Percentiles rank a stretch among this genome's conserved stretches.
Conservation (phyloP, 2,888 invertebrate species). For the Pollenia labialis region DNA sequence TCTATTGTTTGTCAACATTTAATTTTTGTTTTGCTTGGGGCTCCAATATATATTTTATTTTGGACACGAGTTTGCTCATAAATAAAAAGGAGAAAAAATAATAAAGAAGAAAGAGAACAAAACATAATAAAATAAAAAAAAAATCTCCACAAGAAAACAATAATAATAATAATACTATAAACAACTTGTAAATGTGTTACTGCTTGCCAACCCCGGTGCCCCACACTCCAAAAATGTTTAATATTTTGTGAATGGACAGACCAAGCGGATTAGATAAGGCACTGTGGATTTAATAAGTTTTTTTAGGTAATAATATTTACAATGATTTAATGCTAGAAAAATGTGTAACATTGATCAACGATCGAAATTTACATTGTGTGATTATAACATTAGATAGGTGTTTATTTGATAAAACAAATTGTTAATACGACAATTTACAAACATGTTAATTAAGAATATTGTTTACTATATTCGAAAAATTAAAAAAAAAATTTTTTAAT, state of each 20-base stretch:
- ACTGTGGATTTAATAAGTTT: neutral
- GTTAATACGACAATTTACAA: no score
- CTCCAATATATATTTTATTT: neutral
- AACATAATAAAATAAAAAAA: constrained; percentile 56
- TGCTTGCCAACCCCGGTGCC: neutral
- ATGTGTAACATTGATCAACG: no score
- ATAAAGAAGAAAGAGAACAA: constrained; percentile 51
- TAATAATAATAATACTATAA: neutral
- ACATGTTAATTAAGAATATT: no score
- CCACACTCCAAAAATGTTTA: neutral
- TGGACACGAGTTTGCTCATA: constrained; percentile 45
- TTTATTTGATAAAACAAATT: no score
- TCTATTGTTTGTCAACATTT: constrained; percentile 2
- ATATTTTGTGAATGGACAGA: neutral
- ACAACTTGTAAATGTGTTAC: constrained; percentile 10
- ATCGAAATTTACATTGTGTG: neutral
- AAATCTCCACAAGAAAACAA: constrained; percentile 51
- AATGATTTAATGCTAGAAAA: no score
- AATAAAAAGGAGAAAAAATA: neutral
- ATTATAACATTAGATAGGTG: no score
- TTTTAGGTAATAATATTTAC: no score
- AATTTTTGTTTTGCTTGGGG: constrained; percentile 61
- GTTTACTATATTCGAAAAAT: no score
- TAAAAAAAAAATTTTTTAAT: no score
- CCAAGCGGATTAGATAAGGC: neutral